Percentiles rank a stretch among this genome's conserved stretches.
Evolutionary conservation across 2,888 invertebrate genomes (phyloP).

Genomic region (Merodon equestris): DNA sequence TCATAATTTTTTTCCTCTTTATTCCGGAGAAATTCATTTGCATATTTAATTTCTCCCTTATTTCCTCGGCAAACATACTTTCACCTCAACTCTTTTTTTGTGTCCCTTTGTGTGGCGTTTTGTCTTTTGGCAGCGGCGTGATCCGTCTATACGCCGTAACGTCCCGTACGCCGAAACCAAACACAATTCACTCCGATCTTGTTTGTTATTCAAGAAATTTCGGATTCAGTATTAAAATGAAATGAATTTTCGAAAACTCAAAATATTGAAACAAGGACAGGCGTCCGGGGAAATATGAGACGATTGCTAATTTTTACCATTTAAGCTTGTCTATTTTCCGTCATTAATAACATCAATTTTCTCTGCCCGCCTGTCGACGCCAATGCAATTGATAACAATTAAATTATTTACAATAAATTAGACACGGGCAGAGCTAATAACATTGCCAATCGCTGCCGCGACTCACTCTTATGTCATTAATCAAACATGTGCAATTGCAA

Average conservation of each 20-base stretch:
- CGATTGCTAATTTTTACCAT: background rate
- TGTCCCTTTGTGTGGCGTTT: slow-evolving; percentile 20
- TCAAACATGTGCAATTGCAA: slow-evolving; percentile 37
- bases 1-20: slow-evolving; percentile 58
- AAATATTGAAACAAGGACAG: slow-evolving; percentile 49
- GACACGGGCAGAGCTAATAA: slow-evolving; percentile 41
- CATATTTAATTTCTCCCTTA: slow-evolving; percentile 65
- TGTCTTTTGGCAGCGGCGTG: slow-evolving; percentile 55
- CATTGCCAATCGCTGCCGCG: slow-evolving; percentile 17
- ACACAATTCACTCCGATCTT: slow-evolving; percentile 32
- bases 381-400: slow-evolving; percentile 10
- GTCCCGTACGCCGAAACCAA: slow-evolving; percentile 42
- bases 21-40: slow-evolving; percentile 42
- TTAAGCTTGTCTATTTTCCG: background rate
- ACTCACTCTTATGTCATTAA: slow-evolving; percentile 40
- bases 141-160: slow-evolving; percentile 49
- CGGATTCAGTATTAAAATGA: slow-evolving; percentile 48
- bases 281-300: background rate
- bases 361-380: background rate
- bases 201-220: slow-evolving; percentile 55
- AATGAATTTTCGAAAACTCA: slow-evolving; percentile 58
- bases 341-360: slow-evolving; percentile 15
- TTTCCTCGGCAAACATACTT: slow-evolving; percentile 17
- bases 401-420: slow-evolving; percentile 53
- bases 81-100: slow-evolving; percentile 19